Evolutionary conservation across 2,888 invertebrate species (phyloP).

Genomic region (Chrysotoxum bicinctum): DNA sequence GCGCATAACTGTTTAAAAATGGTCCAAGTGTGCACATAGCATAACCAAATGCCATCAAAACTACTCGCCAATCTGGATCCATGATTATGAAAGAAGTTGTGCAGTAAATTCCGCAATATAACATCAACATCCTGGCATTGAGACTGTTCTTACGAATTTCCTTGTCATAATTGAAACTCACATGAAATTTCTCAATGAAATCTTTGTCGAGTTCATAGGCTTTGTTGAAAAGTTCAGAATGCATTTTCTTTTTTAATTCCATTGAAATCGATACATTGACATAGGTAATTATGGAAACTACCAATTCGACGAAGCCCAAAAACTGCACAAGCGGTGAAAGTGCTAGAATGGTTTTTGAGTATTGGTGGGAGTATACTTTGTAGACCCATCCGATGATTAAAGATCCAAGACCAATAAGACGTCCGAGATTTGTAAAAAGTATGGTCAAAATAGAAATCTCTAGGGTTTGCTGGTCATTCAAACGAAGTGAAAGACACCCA

Average conservation of each 20-base stretch:
- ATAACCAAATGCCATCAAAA: conserved; percentile 75
- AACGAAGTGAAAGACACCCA: conserved; percentile 46
- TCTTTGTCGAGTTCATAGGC: conserved; percentile 75
- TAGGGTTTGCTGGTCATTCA: conserved; percentile 32
- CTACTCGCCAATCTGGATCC: conserved; percentile 46
- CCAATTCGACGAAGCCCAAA: conserved; percentile 75
- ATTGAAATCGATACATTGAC: conserved; percentile 70
- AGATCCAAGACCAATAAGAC: conserved; percentile 61
- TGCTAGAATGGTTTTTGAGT: conserved; percentile 72
- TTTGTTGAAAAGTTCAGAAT: conserved; percentile 73
- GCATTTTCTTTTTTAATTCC: conserved; percentile 73
- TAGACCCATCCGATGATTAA: conserved; percentile 73
- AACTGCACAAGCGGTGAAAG: conserved; percentile 76
- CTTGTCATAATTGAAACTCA: conserved; percentile 77
- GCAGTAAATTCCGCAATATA: conserved; percentile 64
- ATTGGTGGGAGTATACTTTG: conserved; percentile 73
- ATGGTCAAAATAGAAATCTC: conserved; percentile 22
- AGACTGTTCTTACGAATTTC: conserved; percentile 72
- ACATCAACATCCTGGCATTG: conserved; percentile 71
- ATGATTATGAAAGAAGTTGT: conserved; percentile 74
- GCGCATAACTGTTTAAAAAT: conserved; percentile 74
- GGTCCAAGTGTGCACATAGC: conserved; percentile 74
- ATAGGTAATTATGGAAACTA: conserved; percentile 74
- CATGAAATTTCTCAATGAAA: conserved; percentile 74
- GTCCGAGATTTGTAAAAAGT: conserved; percentile 55